Evolutionary conservation across 64 coral and sea anemone genomes (phyloP), one percentile per base, ranked within the genome.

Genomic region (Exaiptasia diaphana): DNA sequence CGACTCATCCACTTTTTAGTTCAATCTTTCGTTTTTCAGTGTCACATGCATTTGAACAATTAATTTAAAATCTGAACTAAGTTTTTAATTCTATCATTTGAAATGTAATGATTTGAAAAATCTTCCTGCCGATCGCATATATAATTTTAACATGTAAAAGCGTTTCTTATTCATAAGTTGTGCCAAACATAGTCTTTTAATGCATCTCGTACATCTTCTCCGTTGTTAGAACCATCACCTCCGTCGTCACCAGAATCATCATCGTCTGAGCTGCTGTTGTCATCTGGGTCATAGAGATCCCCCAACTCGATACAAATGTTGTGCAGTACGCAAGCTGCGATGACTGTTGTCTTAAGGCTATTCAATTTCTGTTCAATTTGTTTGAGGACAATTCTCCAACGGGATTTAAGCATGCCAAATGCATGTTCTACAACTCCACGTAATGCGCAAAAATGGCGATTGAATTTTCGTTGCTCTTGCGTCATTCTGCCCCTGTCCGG

Each of bases 311-410:
- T 67, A 65, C 87, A 90, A 67, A 90, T 69, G 46, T 77, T 90
- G 54, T 90, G 88, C 59, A 90, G 42, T 36, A 90, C 78, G 77
- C 79, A 77, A 62, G 70, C 71, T 50, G 71, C 79, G 55, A 42
- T 68, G 26, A 76, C 28, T 40, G 71, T 68, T 38, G 46, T 29
- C 42, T 70, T 41, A 83, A 68, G 72, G 32, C 12, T 58, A 23
- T 37, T 53, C 46, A 40, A 53, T 37, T 77, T 23, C 39, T 83
- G 46, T 21, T 90, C 79, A n/a, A 77, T 31, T 50, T 65, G 39
- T 77, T 90, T 83, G 20, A 54, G 9, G 21, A 76, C 20, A 54
- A 53, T 72, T 53, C 81, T 41, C 81, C 81, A 84, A 21, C 81
- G 45, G 0, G 15, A 46, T 37, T 84, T 84, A 5, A 45, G 40